Base-by-base conservation (phyloP, 2,113 vertebrate species). In the Planiliza haematocheilus region DNA sequence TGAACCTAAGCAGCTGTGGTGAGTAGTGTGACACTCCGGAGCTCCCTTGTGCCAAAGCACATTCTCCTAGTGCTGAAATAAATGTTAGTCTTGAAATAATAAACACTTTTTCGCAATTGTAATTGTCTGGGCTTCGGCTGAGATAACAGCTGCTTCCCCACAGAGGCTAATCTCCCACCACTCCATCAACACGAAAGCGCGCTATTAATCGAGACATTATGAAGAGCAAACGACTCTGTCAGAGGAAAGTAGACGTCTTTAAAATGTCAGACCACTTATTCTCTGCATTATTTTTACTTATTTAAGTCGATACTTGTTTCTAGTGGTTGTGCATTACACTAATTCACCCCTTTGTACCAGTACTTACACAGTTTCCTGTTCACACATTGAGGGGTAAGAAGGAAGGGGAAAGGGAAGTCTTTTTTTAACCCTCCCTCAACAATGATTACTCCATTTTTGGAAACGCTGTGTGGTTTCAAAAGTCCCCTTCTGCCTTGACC, bases 361-460 rank as follows among this genome's bases (percentile, higher is more conserved):
- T 14, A 18, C 4, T 9, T 63, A n/a, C 14, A 30, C 37, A 62
- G 45, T 59, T 64, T 87, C 74, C 67, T 79, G 66, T 71, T 49
- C 53, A 38, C 38, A 53, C 13, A 68, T 3, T 7, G 20, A 38
- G 42, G 24, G 60, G 46, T 38, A 45, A 79, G 21, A 61, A 59
- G 45, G 56, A 82, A 81, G 5, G 10, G 51, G 52, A 70, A 76
- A 76, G 57, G 71, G 70, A 75, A 79, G 53, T 70, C 18, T 60
- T 56, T 67, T 45, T 78, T 77, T 68, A 46, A 34, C 57, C 52
- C 49, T 53, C 16, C 4, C 17, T 39, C 55, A 65, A 20, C 51
- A 37, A 13, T 13, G 41, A 64, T 52, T 12, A 1, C 7, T 57
- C 76, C 73, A 78, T 77, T 69, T 86, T 76, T 56, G 70, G 80